These are phyloP conservation scores for Leguminivora glycinivorella DNA, from an alignment of 1,140 invertebrate species.

Conservation along the genomic window DNA sequence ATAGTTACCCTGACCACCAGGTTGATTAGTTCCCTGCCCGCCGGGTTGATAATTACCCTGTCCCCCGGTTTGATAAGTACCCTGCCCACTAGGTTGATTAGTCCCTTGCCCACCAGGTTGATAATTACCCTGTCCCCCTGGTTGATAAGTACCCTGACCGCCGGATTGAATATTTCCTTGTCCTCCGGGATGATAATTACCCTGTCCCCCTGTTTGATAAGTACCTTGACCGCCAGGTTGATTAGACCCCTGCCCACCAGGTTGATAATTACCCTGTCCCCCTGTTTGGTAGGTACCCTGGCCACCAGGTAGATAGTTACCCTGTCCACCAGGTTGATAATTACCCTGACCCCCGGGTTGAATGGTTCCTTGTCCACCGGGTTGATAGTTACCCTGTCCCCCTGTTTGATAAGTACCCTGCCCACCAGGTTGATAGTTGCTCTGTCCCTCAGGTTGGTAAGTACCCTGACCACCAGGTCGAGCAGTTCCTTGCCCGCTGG, in stretches of 20 bases:
- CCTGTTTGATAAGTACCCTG: too few relatives aligned
- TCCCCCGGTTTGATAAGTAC: slow-evolving; percentile 19
- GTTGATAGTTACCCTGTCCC: too few relatives aligned
- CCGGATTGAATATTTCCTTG: not conserved
- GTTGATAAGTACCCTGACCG: not conserved
- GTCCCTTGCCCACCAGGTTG: not conserved
- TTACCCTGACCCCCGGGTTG: not conserved
- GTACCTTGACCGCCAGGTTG: not conserved
- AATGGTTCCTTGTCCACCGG: not conserved
- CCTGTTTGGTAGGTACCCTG: not conserved
- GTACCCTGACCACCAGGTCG: slow-evolving; percentile 36
- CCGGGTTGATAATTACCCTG: not conserved
- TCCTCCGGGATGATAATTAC: not conserved
- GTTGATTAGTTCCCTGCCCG: not conserved
- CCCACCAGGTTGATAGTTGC: not conserved
- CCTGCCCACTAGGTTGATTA: slow-evolving; percentile 33
- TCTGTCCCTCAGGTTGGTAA: not conserved
- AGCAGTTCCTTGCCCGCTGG: not conserved
- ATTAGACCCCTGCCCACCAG: slow-evolving; percentile 2
- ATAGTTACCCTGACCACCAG: not conserved
- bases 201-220: not conserved
- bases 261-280: not conserved
- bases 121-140: not conserved
- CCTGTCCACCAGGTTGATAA: not conserved
- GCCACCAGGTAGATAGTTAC: not conserved